phyloP scores from a whole-genome alignment of 2,797 vertebrate species.

The Babyrousa celebensis region DNA sequence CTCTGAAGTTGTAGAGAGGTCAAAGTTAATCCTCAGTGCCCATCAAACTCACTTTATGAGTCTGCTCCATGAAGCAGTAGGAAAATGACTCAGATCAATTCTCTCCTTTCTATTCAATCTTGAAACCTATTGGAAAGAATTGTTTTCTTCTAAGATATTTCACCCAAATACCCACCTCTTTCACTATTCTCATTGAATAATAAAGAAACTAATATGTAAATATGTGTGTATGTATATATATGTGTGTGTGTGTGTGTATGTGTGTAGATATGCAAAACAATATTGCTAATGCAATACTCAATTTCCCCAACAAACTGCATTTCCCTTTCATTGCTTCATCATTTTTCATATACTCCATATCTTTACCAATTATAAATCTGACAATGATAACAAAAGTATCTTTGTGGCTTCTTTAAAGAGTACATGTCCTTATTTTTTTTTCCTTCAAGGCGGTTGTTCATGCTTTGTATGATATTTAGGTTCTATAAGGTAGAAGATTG shows the following conservation, averaged over 20 bases:
- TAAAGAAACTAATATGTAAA: background rate
- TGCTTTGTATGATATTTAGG: conserved; percentile 74
- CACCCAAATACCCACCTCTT: background rate
- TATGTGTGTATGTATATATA: background rate
- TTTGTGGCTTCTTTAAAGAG: background rate
- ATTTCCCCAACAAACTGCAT: background rate
- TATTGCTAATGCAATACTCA: background rate
- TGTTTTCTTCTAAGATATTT: background rate
- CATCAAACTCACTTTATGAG: conserved; percentile 56
- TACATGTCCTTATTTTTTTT: background rate
- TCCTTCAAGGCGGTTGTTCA: conserved; percentile 10
- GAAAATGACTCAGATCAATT: conserved; percentile 1
- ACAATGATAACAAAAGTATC: conserved; percentile 65
- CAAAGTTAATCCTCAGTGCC: conserved; percentile 42
- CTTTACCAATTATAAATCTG: conserved; percentile 75
- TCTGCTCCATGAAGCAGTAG: background rate
- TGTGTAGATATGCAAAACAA: background rate
- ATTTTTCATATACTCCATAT: conserved; percentile 72
- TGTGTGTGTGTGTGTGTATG: background rate
- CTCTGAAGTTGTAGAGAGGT: conserved; percentile 40
- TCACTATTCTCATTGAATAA: conserved; percentile 8
- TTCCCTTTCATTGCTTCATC: conserved; percentile 60
- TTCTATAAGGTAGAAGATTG: conserved; percentile 71
- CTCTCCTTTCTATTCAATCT: background rate
- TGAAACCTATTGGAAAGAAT: conserved; percentile 26